Evolutionary conservation across 30 jellyfish, hydroid and myxozoan genomes (phyloP).

Genomic region (Aurelia sp.): DNA sequence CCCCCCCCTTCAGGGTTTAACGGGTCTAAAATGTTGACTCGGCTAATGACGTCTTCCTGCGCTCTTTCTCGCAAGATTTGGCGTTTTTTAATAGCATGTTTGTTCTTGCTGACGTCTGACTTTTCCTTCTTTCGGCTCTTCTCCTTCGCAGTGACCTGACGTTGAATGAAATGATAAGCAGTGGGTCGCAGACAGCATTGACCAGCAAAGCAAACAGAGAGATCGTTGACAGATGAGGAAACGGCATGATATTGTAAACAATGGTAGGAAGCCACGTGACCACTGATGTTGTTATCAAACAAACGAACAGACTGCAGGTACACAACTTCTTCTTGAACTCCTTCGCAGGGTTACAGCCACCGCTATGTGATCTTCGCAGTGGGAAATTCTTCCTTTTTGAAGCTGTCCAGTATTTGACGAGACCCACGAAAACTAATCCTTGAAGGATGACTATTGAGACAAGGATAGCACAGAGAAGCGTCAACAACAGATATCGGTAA

Average conservation of each 20-base stretch:
- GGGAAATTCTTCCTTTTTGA: slow-evolving; percentile 15
- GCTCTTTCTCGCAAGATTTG: too few species aligned
- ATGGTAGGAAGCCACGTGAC: slow-evolving; percentile 70
- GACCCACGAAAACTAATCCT: slow-evolving; percentile 30
- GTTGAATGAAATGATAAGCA: slow-evolving; percentile 37
- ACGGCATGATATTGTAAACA: slow-evolving; percentile 26
- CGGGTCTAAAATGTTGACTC: too few species aligned
- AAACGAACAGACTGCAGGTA: slow-evolving; percentile 24
- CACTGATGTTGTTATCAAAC: slow-evolving; percentile 40
- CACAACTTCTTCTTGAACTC: slow-evolving; percentile 23
- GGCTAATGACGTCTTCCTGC: too few species aligned
- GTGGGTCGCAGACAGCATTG: slow-evolving; percentile 50
- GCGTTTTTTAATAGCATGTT: too few species aligned
- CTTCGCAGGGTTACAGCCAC: slow-evolving; percentile 19
- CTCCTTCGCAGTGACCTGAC: slow-evolving; percentile 2
- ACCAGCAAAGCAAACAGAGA: slow-evolving; percentile 59
- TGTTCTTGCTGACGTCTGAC: not conserved
- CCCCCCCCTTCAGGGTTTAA: too few species aligned
- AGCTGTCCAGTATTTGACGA: slow-evolving; percentile 36
- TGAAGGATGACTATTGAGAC: slow-evolving; percentile 25
- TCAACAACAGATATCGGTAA: slow-evolving; percentile 28
- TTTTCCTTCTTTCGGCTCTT: not conserved
- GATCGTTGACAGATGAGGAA: slow-evolving; percentile 23
- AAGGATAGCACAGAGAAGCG: slow-evolving; percentile 15
- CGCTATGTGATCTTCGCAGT: slow-evolving; percentile 3